Evolutionary conservation across 2,888 invertebrate species (phyloP), one percentile per base, ranked within the genome.

Genomic region (Meliscaeva auricollis): DNA sequence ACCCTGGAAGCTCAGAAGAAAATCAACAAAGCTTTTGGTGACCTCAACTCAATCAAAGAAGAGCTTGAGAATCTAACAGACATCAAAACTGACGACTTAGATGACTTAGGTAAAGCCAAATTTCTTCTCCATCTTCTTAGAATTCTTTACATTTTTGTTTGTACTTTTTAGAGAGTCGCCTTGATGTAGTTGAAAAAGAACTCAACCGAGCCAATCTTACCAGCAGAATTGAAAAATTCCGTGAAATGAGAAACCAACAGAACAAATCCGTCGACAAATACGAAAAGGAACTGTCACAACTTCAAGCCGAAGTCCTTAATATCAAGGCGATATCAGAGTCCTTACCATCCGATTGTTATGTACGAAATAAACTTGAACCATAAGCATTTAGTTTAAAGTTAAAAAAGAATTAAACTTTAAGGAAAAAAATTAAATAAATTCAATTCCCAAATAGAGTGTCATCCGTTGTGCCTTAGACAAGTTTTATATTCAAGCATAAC

Each of bases 271-370:
- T 97, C 88, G 96, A 96, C 81, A 95, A 95, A 88, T 97, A 97
- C 89, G 95, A 96, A 90, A 95, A 95, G 13, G 96, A 97, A 89
- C 94, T 97, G 58, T 93, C 93, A 54, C 93, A 94, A 77, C 93
- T 98, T 11, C 93, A 94, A 87, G 92, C 92, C 1, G 97, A 98
- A 91, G 98, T 98, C 3, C 94, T 94, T 7, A 98, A 97, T 90
- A 95, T 98, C 66, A 95, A 96, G 89, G 94, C 95, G 68, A 98
- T 98, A 88, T 93, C 96, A 1, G 94, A 95, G 70, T 94, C 97
- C 75, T 93, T 98, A 82, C 98, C 98, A 0, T 96, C 97, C 0
- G 93, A 94, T 0, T 98, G 98, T 92, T 97, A 95, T 93, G 96
- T 96, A 90, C 94, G 95, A 88, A 94, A 96, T 69, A 94, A 95